Evolutionary conservation across 2,888 invertebrate genomes (phyloP).

Genomic region (Plemyria rubiginata): DNA sequence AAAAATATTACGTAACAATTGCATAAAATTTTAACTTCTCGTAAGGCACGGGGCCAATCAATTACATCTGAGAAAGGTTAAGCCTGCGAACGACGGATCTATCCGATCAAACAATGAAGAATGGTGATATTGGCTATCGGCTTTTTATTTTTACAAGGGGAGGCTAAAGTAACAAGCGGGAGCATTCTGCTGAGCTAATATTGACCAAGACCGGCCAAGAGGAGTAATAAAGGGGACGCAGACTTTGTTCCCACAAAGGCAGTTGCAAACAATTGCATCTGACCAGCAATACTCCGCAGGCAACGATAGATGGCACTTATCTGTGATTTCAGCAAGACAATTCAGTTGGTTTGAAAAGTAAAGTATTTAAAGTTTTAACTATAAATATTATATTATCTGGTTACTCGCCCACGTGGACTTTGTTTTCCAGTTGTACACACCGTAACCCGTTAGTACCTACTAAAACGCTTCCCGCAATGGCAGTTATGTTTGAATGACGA

Average conservation of each 20-base stretch:
- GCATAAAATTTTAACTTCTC: slow-evolving; percentile 22
- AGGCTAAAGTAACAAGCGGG: slow-evolving; percentile 42
- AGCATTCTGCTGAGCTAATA: slow-evolving; percentile 48
- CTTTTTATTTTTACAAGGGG: slow-evolving; percentile 40
- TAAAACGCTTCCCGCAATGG: too few species aligned
- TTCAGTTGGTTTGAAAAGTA: not conserved
- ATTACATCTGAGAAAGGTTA: slow-evolving; percentile 45
- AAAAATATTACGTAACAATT: slow-evolving; percentile 27
- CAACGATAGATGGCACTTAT: slow-evolving; percentile 6
- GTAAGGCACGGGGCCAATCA: slow-evolving; percentile 43
- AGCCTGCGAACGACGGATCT: slow-evolving; percentile 33
- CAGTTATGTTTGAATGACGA: too few species aligned
- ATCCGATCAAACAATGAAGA: slow-evolving; percentile 37
- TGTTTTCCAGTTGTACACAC: too few species aligned
- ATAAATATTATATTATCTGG: too few species aligned
- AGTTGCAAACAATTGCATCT: slow-evolving; percentile 53
- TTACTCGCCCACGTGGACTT: too few species aligned
- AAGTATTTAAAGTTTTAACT: too few species aligned
- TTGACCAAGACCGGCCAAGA: slow-evolving; percentile 52
- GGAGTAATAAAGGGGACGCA: slow-evolving; percentile 51
- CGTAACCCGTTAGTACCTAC: too few species aligned
- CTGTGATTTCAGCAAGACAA: slow-evolving; percentile 5
- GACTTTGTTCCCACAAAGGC: slow-evolving; percentile 40
- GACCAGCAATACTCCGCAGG: slow-evolving; percentile 47
- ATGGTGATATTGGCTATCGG: slow-evolving; percentile 37